phyloP scores from a whole-genome alignment of 1,140 invertebrate species.

The Aphidius gifuensis region DNA sequence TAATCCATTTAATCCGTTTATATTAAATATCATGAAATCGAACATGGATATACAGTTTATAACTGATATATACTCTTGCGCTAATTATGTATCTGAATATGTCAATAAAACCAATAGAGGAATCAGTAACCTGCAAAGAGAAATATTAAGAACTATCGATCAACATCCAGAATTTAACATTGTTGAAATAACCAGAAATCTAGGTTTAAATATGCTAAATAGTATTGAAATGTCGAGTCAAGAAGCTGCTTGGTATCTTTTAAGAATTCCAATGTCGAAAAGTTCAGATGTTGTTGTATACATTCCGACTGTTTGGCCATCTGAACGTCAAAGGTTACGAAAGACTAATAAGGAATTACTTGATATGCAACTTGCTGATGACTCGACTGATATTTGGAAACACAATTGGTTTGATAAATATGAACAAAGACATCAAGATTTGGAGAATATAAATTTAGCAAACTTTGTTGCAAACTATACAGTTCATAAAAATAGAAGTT shows the following conservation, averaged over 20 bases:
- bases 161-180: background rate
- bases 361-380: conserved; percentile 10
- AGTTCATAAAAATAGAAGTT: background rate
- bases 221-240: conserved; percentile 32
- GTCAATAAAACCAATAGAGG: background rate
- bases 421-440: conserved; percentile 21
- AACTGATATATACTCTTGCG: too few species aligned
- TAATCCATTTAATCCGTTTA: too few species aligned
- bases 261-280: conserved; percentile 2
- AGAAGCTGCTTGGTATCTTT: conserved; percentile 33
- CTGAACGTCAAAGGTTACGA: conserved; percentile 36
- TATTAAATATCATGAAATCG: too few species aligned
- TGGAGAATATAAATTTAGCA: conserved; percentile 10
- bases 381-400: conserved; percentile 35
- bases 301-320: conserved; percentile 33
- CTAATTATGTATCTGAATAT: background rate
- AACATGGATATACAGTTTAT: too few species aligned
- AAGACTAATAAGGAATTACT: conserved; percentile 29
- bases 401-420: conserved; percentile 39
- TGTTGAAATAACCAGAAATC: background rate
- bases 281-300: background rate
- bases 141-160: background rate
- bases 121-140: background rate
- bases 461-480: conserved; percentile 15
- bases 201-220: conserved; percentile 28